These are phyloP conservation scores for Blastobasis lacticolella DNA, from an alignment of 2,888 invertebrate genomes.

Conservation along the genomic window DNA sequence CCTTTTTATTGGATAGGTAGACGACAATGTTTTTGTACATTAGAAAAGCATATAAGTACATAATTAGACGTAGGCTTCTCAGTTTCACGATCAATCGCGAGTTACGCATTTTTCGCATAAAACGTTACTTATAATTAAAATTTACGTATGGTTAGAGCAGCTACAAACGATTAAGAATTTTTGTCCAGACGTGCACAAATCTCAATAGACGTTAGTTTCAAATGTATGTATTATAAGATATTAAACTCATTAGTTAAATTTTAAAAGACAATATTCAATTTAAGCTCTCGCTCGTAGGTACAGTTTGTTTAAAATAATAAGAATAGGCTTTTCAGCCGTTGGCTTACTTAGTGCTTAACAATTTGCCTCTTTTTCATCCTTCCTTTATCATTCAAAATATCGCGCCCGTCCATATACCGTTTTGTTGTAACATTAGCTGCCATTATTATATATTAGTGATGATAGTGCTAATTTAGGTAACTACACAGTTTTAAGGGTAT, in stretches of 20 bases:
- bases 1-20: conserved; percentile 20
- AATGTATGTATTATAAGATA: not conserved
- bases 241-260: conserved; percentile 2
- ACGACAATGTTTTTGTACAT: conserved; percentile 23
- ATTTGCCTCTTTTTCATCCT: conserved; percentile 4
- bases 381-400: conserved; percentile 16
- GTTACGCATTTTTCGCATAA: too few relatives aligned
- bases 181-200: not conserved
- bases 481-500: too few relatives aligned
- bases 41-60: conserved; percentile 14
- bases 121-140: too few relatives aligned
- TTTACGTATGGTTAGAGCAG: too few relatives aligned
- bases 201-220: not conserved
- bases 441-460: conserved; percentile 15
- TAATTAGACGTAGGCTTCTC: conserved; percentile 17
- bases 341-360: not conserved
- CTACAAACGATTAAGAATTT: not conserved
- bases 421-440: conserved; percentile 28
- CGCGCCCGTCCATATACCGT: conserved; percentile 31
- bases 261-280: conserved; percentile 26
- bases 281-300: not conserved
- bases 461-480: conserved; percentile 19
- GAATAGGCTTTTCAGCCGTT: too few relatives aligned
- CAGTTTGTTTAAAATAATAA: too few relatives aligned
- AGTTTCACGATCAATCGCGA: not conserved